Percentiles rank a stretch among this genome's conserved stretches.
Conservation (phyloP, 2,113 vertebrate genomes). For the Lagopus leucura region DNA sequence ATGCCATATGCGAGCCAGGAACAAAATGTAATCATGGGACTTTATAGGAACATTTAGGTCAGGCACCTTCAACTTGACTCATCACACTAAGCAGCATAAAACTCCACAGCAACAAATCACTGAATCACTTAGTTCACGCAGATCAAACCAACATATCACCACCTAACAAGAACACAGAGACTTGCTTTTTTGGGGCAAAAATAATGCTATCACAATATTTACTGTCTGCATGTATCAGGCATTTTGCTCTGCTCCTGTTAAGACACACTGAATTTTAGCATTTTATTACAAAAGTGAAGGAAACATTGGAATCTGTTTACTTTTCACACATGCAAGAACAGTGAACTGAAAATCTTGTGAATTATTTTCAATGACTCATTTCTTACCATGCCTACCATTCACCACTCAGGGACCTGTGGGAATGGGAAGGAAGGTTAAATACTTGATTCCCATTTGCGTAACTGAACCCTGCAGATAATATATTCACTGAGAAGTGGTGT, state of each 20-base stretch:
- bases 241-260: slow-evolving; percentile 52
- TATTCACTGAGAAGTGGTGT: background rate
- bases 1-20: slow-evolving; percentile 58
- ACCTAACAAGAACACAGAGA: slow-evolving; percentile 14
- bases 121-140: slow-evolving; percentile 32
- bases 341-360: slow-evolving; percentile 30
- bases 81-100: slow-evolving; percentile 20
- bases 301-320: slow-evolving; percentile 36
- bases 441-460: background rate
- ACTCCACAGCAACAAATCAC: slow-evolving; percentile 1
- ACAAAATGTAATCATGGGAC: slow-evolving; percentile 65
- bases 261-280: slow-evolving; percentile 5
- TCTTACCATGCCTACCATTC: slow-evolving; percentile 40
- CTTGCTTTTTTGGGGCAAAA: background rate
- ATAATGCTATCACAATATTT: slow-evolving; percentile 13
- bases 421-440: slow-evolving; percentile 2
- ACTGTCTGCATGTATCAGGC: background rate
- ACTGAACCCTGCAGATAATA: background rate
- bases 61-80: slow-evolving; percentile 59
- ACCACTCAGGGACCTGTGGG: background rate
- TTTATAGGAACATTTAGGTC: slow-evolving; percentile 69
- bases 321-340: slow-evolving; percentile 24
- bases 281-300: slow-evolving; percentile 43
- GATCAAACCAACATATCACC: background rate
- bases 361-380: slow-evolving; percentile 67